Evolutionary conservation across 2,797 vertebrate genomes (phyloP).

Genomic region (Linurgus olivaceus): DNA sequence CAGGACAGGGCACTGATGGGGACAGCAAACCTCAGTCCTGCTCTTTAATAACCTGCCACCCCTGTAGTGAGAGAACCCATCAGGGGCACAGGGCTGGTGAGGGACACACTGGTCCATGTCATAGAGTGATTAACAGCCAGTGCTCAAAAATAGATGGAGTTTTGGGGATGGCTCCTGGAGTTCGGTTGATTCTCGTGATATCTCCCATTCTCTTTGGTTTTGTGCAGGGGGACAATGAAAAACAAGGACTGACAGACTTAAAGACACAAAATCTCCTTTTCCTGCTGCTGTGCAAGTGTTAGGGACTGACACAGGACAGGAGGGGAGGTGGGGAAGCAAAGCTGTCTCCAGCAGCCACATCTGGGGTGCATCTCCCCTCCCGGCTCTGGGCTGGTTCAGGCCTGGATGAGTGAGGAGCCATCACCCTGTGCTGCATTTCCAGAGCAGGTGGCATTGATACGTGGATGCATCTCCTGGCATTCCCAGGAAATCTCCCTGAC

Average conservation of each 20-base stretch:
- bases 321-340: background rate
- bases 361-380: fast-evolving
- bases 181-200: background rate
- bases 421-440: background rate
- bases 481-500: fast-evolving
- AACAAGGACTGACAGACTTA: background rate
- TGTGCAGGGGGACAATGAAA: background rate
- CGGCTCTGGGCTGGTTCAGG: background rate
- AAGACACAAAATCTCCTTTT: background rate
- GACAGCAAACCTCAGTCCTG: background rate
- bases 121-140: background rate
- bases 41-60: background rate
- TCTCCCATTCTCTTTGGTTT: background rate
- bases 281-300: background rate
- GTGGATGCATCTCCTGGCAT: fast-evolving
- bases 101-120: background rate
- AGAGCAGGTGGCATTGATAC: fast-evolving
- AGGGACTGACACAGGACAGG: fast-evolving
- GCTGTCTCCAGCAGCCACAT: background rate
- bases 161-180: background rate
- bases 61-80: fast-evolving
- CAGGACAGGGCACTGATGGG: background rate
- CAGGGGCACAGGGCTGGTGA: background rate
- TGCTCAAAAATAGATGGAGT: background rate
- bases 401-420: fast-evolving